These are phyloP conservation scores for Syngnathus acus DNA, from an alignment of 2,797 vertebrate genomes.

Conservation along the genomic window DNA sequence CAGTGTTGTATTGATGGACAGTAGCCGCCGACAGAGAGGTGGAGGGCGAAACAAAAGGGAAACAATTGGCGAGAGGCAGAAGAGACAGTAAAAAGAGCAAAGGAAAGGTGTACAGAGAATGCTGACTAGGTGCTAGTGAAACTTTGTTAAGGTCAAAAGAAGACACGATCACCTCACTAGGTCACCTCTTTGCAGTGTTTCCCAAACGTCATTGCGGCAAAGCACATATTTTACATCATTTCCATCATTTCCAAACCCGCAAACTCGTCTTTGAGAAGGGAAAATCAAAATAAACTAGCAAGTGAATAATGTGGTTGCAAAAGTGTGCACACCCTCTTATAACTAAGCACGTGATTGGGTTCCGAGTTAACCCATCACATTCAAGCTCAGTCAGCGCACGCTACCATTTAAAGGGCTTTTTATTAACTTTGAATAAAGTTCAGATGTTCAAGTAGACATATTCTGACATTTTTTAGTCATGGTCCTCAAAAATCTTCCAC, in stretches of 20 bases:
- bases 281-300: too few relatives aligned
- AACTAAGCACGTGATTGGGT: too few relatives aligned
- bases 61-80: conserved; percentile 25
- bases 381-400: too few relatives aligned
- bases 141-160: conserved; percentile 48
- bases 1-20: conserved; percentile 70
- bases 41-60: conserved; percentile 56
- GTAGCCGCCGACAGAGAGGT: conserved; percentile 64
- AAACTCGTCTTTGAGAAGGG: neutral
- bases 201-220: too few relatives aligned
- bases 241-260: neutral
- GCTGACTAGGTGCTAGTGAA: conserved; percentile 15
- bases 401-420: too few relatives aligned
- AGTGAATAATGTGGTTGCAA: too few relatives aligned
- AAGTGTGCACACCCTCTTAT: too few relatives aligned
- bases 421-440: too few relatives aligned
- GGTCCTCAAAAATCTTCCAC: too few relatives aligned
- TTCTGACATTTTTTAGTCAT: too few relatives aligned
- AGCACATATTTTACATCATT: neutral
- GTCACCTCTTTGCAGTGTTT: conserved; percentile 9
- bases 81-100: conserved; percentile 27
- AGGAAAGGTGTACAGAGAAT: conserved; percentile 6
- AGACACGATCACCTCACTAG: neutral
- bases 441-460: too few relatives aligned
- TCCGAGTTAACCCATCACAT: too few relatives aligned